Evolutionary conservation across 2,113 vertebrate species (phyloP).

Genomic region (Psilopsiagon aurifrons): DNA sequence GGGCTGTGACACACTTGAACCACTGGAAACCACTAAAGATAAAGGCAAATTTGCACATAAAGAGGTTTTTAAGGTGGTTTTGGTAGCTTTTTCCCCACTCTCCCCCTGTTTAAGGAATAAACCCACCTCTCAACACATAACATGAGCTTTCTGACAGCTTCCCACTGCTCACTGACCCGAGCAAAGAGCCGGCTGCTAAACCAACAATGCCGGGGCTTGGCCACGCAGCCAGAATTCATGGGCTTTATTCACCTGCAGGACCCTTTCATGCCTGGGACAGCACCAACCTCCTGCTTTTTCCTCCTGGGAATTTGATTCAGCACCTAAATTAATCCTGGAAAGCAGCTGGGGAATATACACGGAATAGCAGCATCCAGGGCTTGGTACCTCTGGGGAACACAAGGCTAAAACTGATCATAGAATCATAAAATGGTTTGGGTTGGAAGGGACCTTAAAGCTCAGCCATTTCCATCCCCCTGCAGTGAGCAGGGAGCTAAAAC

Average conservation of each 20-base stretch:
- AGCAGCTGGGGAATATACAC: not conserved
- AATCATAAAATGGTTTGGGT: not conserved
- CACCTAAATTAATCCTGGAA: not conserved
- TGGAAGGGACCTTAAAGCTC: not conserved
- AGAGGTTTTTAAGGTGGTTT: not conserved
- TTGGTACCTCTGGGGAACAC: not conserved
- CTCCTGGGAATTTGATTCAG: not conserved
- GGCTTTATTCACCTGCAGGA: not conserved
- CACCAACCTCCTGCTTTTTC: not conserved
- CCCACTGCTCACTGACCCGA: not conserved
- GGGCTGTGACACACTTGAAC: not conserved
- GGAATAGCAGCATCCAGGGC: fast-evolving
- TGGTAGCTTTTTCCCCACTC: not conserved
- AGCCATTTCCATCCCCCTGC: not conserved
- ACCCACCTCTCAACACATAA: not conserved
- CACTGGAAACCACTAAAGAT: fast-evolving
- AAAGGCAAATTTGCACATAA: not conserved
- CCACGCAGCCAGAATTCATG: not conserved
- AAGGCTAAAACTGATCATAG: not conserved
- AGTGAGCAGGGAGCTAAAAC: not conserved
- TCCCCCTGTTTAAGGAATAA: not conserved
- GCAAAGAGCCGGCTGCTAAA: not conserved
- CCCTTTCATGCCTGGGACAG: not conserved
- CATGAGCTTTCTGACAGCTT: not conserved
- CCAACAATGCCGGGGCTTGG: not conserved